Conservation (phyloP, 2,888 invertebrate genomes). For the Lapara coniferarum region DNA sequence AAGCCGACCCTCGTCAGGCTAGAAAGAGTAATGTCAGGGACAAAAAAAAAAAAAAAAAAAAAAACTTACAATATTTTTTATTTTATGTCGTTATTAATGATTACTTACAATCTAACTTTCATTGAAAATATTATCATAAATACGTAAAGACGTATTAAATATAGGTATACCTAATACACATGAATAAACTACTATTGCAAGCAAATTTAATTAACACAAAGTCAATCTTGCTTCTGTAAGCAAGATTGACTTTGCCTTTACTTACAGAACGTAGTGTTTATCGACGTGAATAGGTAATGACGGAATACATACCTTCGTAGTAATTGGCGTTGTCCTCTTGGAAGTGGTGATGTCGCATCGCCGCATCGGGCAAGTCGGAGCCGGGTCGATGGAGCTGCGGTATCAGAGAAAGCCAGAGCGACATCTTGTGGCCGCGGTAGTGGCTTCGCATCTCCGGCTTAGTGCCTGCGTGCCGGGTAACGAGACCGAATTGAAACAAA, state of each 20-base stretch:
- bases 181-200: background rate
- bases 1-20: too few relatives aligned
- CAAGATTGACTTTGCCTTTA: too few relatives aligned
- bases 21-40: too few relatives aligned
- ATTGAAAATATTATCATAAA: too few relatives aligned
- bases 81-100: too few relatives aligned
- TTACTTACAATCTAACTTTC: too few relatives aligned
- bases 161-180: background rate
- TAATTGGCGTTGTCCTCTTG: constrained; percentile 91
- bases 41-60: too few relatives aligned
- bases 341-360: constrained; percentile 94
- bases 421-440: constrained; percentile 97
- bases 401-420: constrained; percentile 95
- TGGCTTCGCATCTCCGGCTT: constrained; percentile 93
- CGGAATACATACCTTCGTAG: constrained; percentile 86
- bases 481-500: constrained; percentile 59
- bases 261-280: constrained; percentile 12
- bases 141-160: too few relatives aligned
- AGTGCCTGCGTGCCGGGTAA: constrained; percentile 74
- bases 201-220: background rate
- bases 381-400: constrained; percentile 95
- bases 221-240: too few relatives aligned
- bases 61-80: too few relatives aligned
- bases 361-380: constrained; percentile 88
- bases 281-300: constrained; percentile 12